Evolutionary conservation across 1,140 invertebrate species (phyloP), one percentile per base, ranked within the genome.

Genomic region (Ips nitidus): DNA sequence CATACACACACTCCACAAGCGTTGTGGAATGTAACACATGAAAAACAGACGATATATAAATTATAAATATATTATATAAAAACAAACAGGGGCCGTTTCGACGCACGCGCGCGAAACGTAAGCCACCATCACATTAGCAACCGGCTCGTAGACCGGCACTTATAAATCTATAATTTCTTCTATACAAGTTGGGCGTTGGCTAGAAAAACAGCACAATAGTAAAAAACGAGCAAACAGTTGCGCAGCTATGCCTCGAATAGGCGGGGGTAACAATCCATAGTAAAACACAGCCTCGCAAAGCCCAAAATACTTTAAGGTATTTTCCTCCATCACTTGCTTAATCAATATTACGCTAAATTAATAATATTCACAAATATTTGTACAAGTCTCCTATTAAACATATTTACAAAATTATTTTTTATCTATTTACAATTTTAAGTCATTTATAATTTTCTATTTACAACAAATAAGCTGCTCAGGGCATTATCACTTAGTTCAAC

Each of bases 221-320:
- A 76, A 73, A 64, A 71, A 74, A 76, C 71, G 71, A 77, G 66
- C 72, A 70, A 78, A 75, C 72, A 77, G 71, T 67, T 76, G 75
- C 75, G 75, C 73, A 78, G 76, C 77, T 75, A 74, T 76, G 75
- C 75, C 74, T 70, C 52, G 8, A 65, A 60, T 66, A 64, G 65
- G 64, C 70, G 63, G 75, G 74, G 77, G 78, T 77, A 79, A 78
- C 77, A 77, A 78, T 78, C 77, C 78, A 71, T 79, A 77, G 73
- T 76, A 76, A 76, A 79, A 78, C 78, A 79, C 78, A 79, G 78
- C 78, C 78, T 77, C 78, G 75, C 77, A 77, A 78, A 78, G 75
- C 75, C 76, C 75, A 75, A 78, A 78, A 78, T 78, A 78, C 77
- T 79, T 79, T 79, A 77, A 73, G 76, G 78, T 77, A 78, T 76